These are phyloP conservation scores for Meta bourneti DNA, from an alignment of 2,888 invertebrate genomes.

Conservation along the genomic window DNA sequence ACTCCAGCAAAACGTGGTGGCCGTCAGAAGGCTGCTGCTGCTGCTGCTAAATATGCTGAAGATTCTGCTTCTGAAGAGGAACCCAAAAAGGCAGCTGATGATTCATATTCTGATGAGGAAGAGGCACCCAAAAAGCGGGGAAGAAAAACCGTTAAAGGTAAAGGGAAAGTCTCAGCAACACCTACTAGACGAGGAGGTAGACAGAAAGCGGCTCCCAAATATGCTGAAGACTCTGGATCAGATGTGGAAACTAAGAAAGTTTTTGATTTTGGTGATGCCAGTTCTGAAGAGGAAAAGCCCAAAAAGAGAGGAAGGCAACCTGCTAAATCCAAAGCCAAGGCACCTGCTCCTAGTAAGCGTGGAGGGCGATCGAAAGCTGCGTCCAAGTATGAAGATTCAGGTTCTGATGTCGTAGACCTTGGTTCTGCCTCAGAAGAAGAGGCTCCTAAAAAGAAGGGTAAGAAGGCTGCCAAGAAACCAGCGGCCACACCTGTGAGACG, in stretches of 20 bases:
- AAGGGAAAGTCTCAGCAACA: slow-evolving; percentile 1
- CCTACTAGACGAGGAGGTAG: neutral
- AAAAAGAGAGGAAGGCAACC: slow-evolving; percentile 18
- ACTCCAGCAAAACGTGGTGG: slow-evolving; percentile 25
- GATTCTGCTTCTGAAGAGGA: slow-evolving; percentile 64
- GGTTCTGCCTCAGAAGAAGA: slow-evolving; percentile 58
- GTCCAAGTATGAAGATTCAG: slow-evolving; percentile 58
- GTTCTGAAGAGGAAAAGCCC: slow-evolving; percentile 35
- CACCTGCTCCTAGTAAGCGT: neutral
- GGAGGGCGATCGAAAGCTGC: slow-evolving; percentile 6
- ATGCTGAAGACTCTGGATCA: slow-evolving; percentile 40
- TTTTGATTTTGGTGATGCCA: neutral
- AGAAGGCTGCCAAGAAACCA: slow-evolving; percentile 1
- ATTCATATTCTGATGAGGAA: neutral
- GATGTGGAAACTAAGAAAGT: slow-evolving; percentile 26
- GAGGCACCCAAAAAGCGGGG: neutral
- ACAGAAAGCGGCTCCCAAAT: slow-evolving; percentile 22
- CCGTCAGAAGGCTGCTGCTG: neutral
- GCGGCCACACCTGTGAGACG: slow-evolving; percentile 16
- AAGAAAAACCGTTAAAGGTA: slow-evolving; percentile 2
- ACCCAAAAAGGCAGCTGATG: neutral
- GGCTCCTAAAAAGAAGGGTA: slow-evolving; percentile 14
- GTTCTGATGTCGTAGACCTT: slow-evolving; percentile 39
- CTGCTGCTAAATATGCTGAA: slow-evolving; percentile 52
- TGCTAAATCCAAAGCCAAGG: slow-evolving; percentile 30